Evolutionary conservation across 2,888 invertebrate genomes (phyloP).

Genomic region (Dryadula phaetusa): DNA sequence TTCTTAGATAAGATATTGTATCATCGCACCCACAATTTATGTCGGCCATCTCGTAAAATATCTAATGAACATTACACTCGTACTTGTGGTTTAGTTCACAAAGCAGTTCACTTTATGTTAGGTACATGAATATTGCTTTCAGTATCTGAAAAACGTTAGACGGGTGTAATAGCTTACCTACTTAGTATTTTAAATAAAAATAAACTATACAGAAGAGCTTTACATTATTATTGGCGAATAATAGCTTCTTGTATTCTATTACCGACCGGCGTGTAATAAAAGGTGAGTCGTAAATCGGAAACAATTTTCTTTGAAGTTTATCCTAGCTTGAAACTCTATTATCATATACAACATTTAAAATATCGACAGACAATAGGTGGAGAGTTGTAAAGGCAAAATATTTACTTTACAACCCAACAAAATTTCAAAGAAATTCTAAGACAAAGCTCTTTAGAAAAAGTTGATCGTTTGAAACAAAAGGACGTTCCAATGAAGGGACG

Average conservation of each 20-base stretch:
- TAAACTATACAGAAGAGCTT: neutral
- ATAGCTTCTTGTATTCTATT: constrained; percentile 32
- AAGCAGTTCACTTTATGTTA: constrained; percentile 21
- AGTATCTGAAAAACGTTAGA: neutral
- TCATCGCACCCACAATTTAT: constrained; percentile 18
- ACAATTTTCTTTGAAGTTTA: constrained; percentile 40
- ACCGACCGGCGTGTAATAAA: constrained; percentile 33
- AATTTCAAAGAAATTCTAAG: constrained; percentile 66
- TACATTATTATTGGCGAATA: constrained; percentile 19
- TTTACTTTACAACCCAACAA: constrained; percentile 71
- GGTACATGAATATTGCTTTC: neutral
- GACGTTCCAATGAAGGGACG: constrained; percentile 68
- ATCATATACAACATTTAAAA: constrained; percentile 46
- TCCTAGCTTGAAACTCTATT: constrained; percentile 35
- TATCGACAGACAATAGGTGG: constrained; percentile 57
- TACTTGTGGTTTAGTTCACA: constrained; percentile 28
- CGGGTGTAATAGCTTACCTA: neutral
- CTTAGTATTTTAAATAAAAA: neutral
- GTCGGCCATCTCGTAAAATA: constrained; percentile 37
- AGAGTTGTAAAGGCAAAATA: constrained; percentile 69
- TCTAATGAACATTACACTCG: constrained; percentile 36
- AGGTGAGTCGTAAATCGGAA: constrained; percentile 35
- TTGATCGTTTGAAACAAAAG: constrained; percentile 70
- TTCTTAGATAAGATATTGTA: constrained; percentile 24
- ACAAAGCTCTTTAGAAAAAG: constrained; percentile 75